phyloP scores from a whole-genome alignment of 2,888 invertebrate genomes.

The Perithous albicinctus region DNA sequence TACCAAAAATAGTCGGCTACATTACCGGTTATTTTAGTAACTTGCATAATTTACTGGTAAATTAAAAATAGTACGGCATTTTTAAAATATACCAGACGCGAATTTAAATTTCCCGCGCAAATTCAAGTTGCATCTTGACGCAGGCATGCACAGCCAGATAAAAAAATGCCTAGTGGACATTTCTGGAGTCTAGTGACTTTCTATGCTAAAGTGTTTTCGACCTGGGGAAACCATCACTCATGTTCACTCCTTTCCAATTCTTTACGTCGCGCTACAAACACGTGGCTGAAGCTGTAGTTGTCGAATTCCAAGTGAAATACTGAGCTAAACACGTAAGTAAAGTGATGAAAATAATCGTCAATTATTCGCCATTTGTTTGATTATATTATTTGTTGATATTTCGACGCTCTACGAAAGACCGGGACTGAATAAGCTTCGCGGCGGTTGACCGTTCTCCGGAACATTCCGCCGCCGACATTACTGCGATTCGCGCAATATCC shows the following conservation, averaged over 20 bases:
- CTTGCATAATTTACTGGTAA: too few relatives aligned
- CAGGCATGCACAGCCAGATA: background rate
- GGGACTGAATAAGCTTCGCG: constrained; percentile 30
- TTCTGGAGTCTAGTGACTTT: constrained; percentile 51
- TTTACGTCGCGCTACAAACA: constrained; percentile 78
- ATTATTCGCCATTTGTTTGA: constrained; percentile 15
- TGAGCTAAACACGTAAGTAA: constrained; percentile 75
- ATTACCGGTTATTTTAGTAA: too few relatives aligned
- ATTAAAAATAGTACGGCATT: too few relatives aligned
- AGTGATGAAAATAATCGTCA: background rate
- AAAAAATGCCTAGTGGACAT: background rate
- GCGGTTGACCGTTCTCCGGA: constrained; percentile 33
- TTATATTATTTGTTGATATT: constrained; percentile 28
- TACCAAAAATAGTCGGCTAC: too few relatives aligned
- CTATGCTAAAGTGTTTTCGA: constrained; percentile 5
- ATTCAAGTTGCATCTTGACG: background rate
- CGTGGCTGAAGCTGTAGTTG: constrained; percentile 80
- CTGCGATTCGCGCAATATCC: constrained; percentile 3
- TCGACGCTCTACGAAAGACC: constrained; percentile 3
- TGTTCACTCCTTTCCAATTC: constrained; percentile 77
- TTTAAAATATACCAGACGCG: too few relatives aligned
- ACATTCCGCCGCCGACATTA: constrained; percentile 25
- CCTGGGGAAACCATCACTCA: constrained; percentile 50
- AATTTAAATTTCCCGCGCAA: background rate
- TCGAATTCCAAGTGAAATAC: constrained; percentile 77